A percentile compares a stretch with the other conserved stretches of the same genome.
phyloP scores from a whole-genome alignment of 2,113 vertebrate species.

The Stigmatopora argus region DNA sequence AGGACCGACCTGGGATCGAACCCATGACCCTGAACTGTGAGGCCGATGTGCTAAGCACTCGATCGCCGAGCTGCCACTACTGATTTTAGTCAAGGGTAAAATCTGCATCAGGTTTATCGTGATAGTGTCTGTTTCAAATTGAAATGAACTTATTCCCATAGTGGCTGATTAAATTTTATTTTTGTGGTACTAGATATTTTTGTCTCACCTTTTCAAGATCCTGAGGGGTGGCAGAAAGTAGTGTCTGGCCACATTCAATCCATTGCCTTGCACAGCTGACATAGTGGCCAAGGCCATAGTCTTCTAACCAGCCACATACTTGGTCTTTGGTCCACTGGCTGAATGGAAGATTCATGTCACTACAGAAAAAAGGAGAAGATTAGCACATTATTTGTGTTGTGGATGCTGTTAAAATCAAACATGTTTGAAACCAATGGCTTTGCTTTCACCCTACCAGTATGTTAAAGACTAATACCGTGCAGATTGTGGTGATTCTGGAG shows the following conservation, averaged over 20 bases:
- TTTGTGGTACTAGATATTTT: neutral
- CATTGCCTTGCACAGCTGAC: slow-evolving; percentile 91
- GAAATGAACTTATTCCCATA: neutral
- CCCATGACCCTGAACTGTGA: too few species aligned
- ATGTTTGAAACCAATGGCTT: neutral
- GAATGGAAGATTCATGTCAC: slow-evolving; percentile 80
- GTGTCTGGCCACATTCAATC: slow-evolving; percentile 87
- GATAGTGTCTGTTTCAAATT: neutral
- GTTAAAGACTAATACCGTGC: slow-evolving; percentile 49
- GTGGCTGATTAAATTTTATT: neutral
- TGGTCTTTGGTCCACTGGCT: slow-evolving; percentile 91
- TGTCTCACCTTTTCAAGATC: slow-evolving; percentile 89
- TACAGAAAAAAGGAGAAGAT: slow-evolving; percentile 28
- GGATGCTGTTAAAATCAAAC: neutral
- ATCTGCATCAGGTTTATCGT: neutral
- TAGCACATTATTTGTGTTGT: neutral
- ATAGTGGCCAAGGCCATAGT: slow-evolving; percentile 88
- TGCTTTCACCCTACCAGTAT: neutral
- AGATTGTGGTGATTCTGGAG: slow-evolving; percentile 72
- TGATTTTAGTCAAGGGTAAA: neutral
- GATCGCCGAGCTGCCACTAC: too few species aligned
- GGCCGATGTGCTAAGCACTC: too few species aligned
- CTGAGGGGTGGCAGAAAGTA: slow-evolving; percentile 88
- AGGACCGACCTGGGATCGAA: too few species aligned
- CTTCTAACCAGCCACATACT: slow-evolving; percentile 91